Percentiles rank a stretch among this genome's conserved stretches.
Conservation (phyloP, 2,888 invertebrate species). For the Oxyteleia sp. region DNA sequence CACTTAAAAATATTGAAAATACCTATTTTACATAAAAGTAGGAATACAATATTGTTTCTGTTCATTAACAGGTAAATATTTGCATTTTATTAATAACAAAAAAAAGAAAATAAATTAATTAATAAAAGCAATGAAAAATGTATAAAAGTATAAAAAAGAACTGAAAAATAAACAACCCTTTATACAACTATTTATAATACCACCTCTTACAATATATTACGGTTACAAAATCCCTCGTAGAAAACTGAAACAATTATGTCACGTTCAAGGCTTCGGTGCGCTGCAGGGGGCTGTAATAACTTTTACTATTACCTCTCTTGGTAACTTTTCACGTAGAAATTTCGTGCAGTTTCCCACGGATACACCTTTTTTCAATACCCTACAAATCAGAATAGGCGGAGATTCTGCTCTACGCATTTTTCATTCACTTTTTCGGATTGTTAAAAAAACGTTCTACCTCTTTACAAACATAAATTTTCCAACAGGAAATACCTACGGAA, state of each 20-base stretch:
- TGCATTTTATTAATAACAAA: too few relatives aligned
- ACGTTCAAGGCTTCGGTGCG: constrained; percentile 39
- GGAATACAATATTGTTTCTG: too few relatives aligned
- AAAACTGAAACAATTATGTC: constrained; percentile 48
- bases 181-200: not conserved
- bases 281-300: constrained; percentile 51
- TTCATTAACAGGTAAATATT: too few relatives aligned
- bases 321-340: constrained; percentile 45
- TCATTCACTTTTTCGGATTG: constrained; percentile 9
- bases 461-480: not conserved
- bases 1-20: too few relatives aligned
- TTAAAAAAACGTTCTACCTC: constrained; percentile 3
- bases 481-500: constrained; percentile 5
- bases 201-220: not conserved
- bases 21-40: too few relatives aligned
- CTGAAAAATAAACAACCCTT: too few relatives aligned
- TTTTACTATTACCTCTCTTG: constrained; percentile 49
- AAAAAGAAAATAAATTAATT: too few relatives aligned
- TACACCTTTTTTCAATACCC: constrained; percentile 22
- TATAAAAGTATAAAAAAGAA: too few relatives aligned
- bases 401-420: not conserved
- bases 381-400: constrained; percentile 18
- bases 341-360: constrained; percentile 58
- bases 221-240: not conserved
- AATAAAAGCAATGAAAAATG: too few relatives aligned